Conservation (phyloP, 1,140 invertebrate species). For the Tetragnatha versicolor region DNA sequence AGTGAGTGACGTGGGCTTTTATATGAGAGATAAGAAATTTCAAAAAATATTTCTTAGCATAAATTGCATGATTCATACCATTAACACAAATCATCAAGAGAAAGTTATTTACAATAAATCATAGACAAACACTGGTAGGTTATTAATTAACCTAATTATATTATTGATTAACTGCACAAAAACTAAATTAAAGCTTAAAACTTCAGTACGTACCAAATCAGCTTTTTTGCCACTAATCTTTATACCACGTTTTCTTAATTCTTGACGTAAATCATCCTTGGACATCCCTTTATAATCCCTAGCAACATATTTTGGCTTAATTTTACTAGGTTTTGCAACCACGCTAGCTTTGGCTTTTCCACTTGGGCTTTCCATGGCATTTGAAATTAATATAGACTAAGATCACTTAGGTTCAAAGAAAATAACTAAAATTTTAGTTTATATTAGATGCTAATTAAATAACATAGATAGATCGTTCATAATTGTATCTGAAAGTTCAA, state of each 20-base stretch:
- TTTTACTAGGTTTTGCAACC: slow-evolving; percentile 30
- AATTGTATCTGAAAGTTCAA: background rate
- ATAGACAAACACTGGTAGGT: no score
- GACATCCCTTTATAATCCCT: slow-evolving; percentile 54
- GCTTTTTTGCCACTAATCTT: slow-evolving; percentile 54
- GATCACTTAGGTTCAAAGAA: background rate
- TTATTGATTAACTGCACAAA: no score
- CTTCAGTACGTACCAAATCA: slow-evolving; percentile 56
- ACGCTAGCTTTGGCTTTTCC: slow-evolving; percentile 11
- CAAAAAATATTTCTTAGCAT: no score
- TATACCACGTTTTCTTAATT: slow-evolving; percentile 53
- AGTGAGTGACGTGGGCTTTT: no score
- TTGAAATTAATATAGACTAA: background rate
- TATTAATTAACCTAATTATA: no score
- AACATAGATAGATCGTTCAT: background rate
- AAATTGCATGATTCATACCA: no score
- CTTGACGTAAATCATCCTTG: slow-evolving; percentile 57
- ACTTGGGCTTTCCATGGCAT: slow-evolving; percentile 24
- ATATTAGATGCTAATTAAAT: background rate
- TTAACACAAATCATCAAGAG: no score
- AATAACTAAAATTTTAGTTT: background rate
- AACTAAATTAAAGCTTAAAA: no score
- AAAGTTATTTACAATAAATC: no score
- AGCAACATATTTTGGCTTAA: slow-evolving; percentile 34
- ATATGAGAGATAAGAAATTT: no score